Conservation (phyloP, 1,140 invertebrate species). For the Gryon sp. region DNA sequence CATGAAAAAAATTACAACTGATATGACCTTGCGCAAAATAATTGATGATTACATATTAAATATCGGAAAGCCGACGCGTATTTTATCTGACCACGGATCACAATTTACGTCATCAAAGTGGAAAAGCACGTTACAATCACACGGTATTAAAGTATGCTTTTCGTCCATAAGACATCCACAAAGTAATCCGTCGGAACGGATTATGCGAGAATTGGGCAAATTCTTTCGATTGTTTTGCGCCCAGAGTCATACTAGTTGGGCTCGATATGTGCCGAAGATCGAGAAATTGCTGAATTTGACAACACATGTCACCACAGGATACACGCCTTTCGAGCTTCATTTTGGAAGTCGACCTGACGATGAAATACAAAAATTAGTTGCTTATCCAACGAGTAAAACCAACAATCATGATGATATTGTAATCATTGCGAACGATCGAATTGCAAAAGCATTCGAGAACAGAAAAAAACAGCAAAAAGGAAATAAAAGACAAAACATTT, state of each 20-base stretch:
- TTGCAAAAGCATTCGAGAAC: not conserved
- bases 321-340: conserved; percentile 69
- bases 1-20: conserved; percentile 58
- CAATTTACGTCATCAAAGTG: no score
- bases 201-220: no score
- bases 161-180: no score
- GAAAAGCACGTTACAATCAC: no score
- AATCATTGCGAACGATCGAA: no score
- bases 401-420: no score
- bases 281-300: conserved; percentile 70
- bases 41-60: conserved; percentile 53
- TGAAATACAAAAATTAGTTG: not conserved
- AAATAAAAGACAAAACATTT: not conserved
- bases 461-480: not conserved
- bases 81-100: no score
- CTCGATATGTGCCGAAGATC: conserved; percentile 46
- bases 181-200: no score
- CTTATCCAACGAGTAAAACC: not conserved
- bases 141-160: no score
- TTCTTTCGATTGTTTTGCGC: no score
- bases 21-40: conserved; percentile 52
- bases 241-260: conserved; percentile 63
- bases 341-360: conserved; percentile 50
- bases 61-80: conserved; percentile 37
- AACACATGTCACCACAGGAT: conserved; percentile 67